Conservation (phyloP, 2,113 vertebrate genomes). For the Orycteropus afer region DNA sequence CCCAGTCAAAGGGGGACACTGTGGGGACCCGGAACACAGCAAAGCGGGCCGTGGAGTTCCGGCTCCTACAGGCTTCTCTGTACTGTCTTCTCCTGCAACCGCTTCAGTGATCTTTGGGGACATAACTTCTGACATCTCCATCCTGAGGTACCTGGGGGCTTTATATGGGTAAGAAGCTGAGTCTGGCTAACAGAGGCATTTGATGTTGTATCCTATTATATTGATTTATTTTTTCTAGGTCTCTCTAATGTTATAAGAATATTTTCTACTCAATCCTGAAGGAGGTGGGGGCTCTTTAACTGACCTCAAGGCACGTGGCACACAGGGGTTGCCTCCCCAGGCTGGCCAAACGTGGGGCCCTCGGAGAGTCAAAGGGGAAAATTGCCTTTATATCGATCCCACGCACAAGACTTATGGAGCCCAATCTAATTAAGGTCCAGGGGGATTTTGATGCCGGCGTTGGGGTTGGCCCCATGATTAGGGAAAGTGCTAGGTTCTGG, state of each 20-base stretch:
- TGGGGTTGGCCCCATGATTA: neutral
- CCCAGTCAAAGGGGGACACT: no score
- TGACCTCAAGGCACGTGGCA: constrained; percentile 17
- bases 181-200: neutral
- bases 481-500: constrained; percentile 35
- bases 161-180: neutral
- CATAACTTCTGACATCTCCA: neutral
- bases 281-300: constrained; percentile 42
- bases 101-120: neutral
- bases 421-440: constrained; percentile 32
- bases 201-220: constrained; percentile 44
- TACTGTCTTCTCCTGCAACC: neutral
- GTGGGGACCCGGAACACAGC: no score
- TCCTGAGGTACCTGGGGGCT: neutral
- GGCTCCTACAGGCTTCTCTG: neutral
- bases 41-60: no score
- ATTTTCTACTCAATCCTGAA: constrained; percentile 57
- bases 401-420: neutral
- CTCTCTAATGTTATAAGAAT: constrained; percentile 68
- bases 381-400: constrained; percentile 68
- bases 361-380: constrained; percentile 71
- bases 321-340: neutral
- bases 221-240: constrained; percentile 52
- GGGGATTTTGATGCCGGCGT: constrained; percentile 1
- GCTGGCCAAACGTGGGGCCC: neutral